Evolutionary conservation across 2,797 vertebrate genomes (phyloP).

Genomic region (Bryconaethiops microstoma): DNA sequence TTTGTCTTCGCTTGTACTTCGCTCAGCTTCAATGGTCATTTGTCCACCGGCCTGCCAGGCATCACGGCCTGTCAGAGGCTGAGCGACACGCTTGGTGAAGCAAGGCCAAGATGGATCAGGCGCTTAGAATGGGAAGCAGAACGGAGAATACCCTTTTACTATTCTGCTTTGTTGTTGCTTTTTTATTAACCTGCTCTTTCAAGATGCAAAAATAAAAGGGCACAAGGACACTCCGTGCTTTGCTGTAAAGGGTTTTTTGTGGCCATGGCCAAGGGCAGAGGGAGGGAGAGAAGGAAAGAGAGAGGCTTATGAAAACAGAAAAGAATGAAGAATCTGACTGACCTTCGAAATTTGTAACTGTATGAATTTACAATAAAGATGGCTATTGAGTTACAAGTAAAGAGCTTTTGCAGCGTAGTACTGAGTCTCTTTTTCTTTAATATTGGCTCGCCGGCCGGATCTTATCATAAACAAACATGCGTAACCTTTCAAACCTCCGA

Average conservation of each 20-base stretch:
- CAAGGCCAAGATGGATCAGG: constrained; percentile 35
- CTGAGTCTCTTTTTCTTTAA: constrained; percentile 37
- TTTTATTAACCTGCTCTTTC: constrained; percentile 14
- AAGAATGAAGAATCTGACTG: constrained; percentile 29
- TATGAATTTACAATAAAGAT: constrained; percentile 30
- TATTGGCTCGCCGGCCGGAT: constrained; percentile 15
- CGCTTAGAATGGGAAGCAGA: constrained; percentile 16
- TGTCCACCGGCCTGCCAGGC: constrained; percentile 51
- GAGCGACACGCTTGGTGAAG: constrained; percentile 47
- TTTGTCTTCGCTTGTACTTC: constrained; percentile 68
- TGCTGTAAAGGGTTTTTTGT: constrained; percentile 15
- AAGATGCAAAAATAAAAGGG: constrained; percentile 25
- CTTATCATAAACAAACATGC: constrained; percentile 49
- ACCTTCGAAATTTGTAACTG: constrained; percentile 30
- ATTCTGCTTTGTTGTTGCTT: not conserved
- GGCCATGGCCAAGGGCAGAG: not conserved
- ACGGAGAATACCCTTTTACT: constrained; percentile 18
- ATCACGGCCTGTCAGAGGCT: constrained; percentile 40
- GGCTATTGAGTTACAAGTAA: constrained; percentile 31
- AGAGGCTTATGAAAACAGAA: constrained; percentile 39
- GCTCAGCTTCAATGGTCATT: constrained; percentile 60
- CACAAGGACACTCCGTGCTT: not conserved
- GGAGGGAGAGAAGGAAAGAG: constrained; percentile 23
- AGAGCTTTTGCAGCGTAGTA: constrained; percentile 20
- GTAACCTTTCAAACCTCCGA: constrained; percentile 36